Percentiles rank a stretch among this genome's conserved stretches.
Evolutionary conservation across 2,797 vertebrate species (phyloP).

Genomic region (Euthynnus affinis): DNA sequence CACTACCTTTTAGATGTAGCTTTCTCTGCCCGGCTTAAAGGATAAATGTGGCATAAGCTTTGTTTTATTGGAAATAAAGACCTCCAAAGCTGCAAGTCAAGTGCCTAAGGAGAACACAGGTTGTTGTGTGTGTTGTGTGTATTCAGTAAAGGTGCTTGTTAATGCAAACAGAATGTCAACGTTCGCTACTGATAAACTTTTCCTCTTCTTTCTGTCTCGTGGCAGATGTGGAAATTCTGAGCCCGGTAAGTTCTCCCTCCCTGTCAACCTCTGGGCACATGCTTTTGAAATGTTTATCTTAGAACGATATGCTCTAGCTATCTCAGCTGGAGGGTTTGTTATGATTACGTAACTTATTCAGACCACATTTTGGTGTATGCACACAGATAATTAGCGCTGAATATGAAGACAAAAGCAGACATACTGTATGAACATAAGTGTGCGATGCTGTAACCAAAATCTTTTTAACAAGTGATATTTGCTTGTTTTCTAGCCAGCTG

Average conservation of each 20-base stretch:
- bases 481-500: slow-evolving; percentile 78
- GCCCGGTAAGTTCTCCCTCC: slow-evolving; percentile 76
- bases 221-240: slow-evolving; percentile 81
- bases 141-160: slow-evolving; percentile 40
- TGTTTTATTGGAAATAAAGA: slow-evolving; percentile 73
- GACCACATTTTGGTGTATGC: slow-evolving; percentile 64
- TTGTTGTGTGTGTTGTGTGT: slow-evolving; percentile 35
- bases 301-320: slow-evolving; percentile 59
- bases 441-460: slow-evolving; percentile 22
- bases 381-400: slow-evolving; percentile 51
- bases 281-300: slow-evolving; percentile 76
- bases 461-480: slow-evolving; percentile 54
- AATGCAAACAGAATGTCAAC: slow-evolving; percentile 61
- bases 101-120: slow-evolving; percentile 39
- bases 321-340: slow-evolving; percentile 70
- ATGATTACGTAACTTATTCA: slow-evolving; percentile 68
- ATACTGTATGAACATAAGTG: slow-evolving; percentile 26
- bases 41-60: slow-evolving; percentile 60
- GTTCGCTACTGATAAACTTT: slow-evolving; percentile 66
- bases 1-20: slow-evolving; percentile 33
- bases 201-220: slow-evolving; percentile 58
- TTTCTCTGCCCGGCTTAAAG: slow-evolving; percentile 40
- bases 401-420: slow-evolving; percentile 30
- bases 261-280: slow-evolving; percentile 54
- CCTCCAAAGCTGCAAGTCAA: slow-evolving; percentile 48